phyloP scores from a whole-genome alignment of 2,888 invertebrate genomes.

The Perdita meconis region DNA sequence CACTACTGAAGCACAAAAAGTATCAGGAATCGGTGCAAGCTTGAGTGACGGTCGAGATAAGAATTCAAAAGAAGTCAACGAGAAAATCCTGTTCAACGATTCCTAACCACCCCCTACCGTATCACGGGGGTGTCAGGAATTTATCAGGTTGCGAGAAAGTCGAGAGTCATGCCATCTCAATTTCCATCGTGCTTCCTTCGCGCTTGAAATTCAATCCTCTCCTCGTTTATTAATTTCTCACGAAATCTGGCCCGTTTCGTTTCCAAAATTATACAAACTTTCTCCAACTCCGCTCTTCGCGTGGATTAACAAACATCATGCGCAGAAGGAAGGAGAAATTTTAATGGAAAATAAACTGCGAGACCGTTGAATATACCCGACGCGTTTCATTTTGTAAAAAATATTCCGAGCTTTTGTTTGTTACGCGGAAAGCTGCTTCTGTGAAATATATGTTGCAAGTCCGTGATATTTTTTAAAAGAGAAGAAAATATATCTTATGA shows the following conservation, averaged over 20 bases:
- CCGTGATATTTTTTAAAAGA: too few relatives aligned
- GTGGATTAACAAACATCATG: background rate
- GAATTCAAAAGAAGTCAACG: constrained; percentile 23
- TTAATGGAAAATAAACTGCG: constrained; percentile 7
- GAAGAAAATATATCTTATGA: too few relatives aligned
- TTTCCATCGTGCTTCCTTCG: constrained; percentile 30
- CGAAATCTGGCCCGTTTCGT: constrained; percentile 7
- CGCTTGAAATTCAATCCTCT: constrained; percentile 42
- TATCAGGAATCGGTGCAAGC: constrained; percentile 21
- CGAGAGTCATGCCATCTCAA: constrained; percentile 50
- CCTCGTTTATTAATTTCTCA: constrained; percentile 22
- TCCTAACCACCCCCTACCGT: constrained; percentile 2
- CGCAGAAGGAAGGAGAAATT: background rate
- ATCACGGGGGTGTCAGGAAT: constrained; percentile 16
- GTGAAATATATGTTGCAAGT: too few relatives aligned
- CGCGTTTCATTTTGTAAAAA: background rate
- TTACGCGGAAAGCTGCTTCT: too few relatives aligned
- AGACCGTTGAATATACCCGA: background rate
- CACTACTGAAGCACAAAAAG: constrained; percentile 20
- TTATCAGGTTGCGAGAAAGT: constrained; percentile 19
- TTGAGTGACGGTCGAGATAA: constrained; percentile 26
- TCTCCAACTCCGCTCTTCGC: background rate
- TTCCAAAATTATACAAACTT: constrained; percentile 30
- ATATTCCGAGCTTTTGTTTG: background rate
- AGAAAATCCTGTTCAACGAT: constrained; percentile 36